A percentile compares a stretch with the other conserved stretches of the same genome.
These are phyloP conservation scores for Zeugodacus cucurbitae DNA, from an alignment of 1,140 invertebrate genomes.

Conservation along the genomic window DNA sequence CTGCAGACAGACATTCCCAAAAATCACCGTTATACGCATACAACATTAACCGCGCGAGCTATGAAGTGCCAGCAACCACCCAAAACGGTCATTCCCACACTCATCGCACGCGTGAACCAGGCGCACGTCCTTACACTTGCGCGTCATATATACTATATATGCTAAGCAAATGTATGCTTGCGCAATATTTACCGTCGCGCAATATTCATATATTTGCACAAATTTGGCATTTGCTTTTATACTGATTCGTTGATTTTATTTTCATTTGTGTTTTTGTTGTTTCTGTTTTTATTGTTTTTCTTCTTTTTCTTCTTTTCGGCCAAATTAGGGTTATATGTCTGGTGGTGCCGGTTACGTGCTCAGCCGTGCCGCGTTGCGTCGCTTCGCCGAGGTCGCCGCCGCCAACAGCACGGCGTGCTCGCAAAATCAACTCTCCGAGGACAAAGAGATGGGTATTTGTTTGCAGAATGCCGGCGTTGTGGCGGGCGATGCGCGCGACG, in stretches of 20 bases:
- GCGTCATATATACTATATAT: background rate
- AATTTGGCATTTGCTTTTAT: background rate
- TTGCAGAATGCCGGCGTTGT: constrained; percentile 86
- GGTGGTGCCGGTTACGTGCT: constrained; percentile 94
- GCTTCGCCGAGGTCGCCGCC: constrained; percentile 79
- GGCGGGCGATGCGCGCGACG: constrained; percentile 88
- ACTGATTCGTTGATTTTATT: background rate
- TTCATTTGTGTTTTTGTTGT: background rate
- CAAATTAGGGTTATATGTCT: constrained; percentile 88
- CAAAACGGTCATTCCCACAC: background rate
- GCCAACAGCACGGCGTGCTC: constrained; percentile 76
- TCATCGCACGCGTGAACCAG: background rate
- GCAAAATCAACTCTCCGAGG: constrained; percentile 79
- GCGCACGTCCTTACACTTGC: background rate
- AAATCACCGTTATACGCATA: background rate
- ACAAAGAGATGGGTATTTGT: constrained; percentile 92
- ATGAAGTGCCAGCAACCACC: background rate
- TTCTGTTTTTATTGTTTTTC: background rate
- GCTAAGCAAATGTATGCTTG: background rate
- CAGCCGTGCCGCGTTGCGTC: constrained; percentile 79
- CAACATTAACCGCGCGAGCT: background rate
- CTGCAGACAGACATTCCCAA: background rate
- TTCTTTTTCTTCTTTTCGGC: background rate
- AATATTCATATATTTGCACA: background rate
- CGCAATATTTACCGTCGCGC: background rate